Conservation (phyloP, 2,113 vertebrate genomes). For the Marmota flaviventris region DNA sequence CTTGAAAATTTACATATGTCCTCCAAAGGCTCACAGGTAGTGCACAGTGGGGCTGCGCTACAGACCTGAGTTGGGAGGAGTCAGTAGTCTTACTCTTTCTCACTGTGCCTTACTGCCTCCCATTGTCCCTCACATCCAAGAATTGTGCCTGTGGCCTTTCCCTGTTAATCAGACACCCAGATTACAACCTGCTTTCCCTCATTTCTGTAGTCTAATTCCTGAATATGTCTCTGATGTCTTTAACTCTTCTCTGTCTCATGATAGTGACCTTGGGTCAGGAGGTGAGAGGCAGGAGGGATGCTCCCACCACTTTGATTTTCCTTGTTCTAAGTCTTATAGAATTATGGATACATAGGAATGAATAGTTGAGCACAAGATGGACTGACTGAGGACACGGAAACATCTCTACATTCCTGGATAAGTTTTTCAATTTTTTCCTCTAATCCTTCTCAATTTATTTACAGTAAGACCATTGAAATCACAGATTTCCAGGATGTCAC, state of each 20-base stretch:
- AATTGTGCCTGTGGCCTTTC: background rate
- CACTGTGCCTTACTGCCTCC: too few species aligned
- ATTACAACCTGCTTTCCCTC: background rate
- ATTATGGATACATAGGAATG: too few species aligned
- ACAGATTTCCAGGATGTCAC: background rate
- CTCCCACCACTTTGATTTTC: background rate
- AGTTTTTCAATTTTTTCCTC: background rate
- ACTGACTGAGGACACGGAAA: background rate
- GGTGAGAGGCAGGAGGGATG: background rate
- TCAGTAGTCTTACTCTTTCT: background rate
- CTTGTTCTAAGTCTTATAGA: background rate
- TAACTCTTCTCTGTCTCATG: background rate
- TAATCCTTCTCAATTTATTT: background rate
- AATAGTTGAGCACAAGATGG: background rate
- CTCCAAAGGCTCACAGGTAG: background rate
- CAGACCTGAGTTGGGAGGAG: background rate
- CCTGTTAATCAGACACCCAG: background rate
- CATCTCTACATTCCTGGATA: background rate
- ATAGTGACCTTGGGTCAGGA: background rate
- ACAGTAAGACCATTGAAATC: background rate
- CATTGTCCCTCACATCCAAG: accelerated
- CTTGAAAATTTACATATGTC: background rate
- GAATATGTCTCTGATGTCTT: background rate
- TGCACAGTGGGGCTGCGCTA: accelerated
- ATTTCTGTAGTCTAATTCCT: background rate